Evolutionary conservation across 2,113 vertebrate genomes (phyloP).

Genomic region (Excalfactoria chinensis): DNA sequence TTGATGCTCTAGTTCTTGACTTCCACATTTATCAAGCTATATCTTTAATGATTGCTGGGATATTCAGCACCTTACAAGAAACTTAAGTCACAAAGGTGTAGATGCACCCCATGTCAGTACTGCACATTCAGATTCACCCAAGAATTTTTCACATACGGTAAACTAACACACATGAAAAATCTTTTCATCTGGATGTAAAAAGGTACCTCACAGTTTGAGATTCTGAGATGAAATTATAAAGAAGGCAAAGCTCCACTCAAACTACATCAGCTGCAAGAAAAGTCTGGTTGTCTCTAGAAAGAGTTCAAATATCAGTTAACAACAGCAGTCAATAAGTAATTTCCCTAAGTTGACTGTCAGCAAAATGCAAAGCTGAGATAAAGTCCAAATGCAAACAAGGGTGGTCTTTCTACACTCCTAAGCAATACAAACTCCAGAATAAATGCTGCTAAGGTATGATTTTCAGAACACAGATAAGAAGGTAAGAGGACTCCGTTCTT

Average conservation of each 20-base stretch:
- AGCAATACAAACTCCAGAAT: not conserved
- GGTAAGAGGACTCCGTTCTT: not conserved
- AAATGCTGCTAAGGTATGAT: not conserved
- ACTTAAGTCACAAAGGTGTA: not conserved
- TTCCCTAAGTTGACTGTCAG: not conserved
- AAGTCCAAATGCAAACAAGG: rapidly evolving
- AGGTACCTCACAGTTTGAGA: not conserved
- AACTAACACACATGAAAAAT: not conserved
- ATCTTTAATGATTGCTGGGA: not conserved
- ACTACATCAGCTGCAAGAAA: not conserved
- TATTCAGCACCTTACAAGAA: not conserved
- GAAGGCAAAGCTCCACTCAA: not conserved
- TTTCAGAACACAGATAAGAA: not conserved
- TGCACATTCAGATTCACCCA: not conserved
- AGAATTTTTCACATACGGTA: not conserved
- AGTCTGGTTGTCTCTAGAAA: not conserved
- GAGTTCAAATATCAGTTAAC: not conserved
- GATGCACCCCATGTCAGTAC: not conserved
- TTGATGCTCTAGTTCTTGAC: not conserved
- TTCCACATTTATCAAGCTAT: not conserved
- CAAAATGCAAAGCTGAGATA: not conserved
- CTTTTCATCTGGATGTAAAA: not conserved
- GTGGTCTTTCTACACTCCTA: rapidly evolving
- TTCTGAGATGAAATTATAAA: not conserved
- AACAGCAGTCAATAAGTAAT: not conserved